These are phyloP conservation scores for Psylliodes chrysocephalus DNA, from an alignment of 2,888 invertebrate species.

Conservation along the genomic window DNA sequence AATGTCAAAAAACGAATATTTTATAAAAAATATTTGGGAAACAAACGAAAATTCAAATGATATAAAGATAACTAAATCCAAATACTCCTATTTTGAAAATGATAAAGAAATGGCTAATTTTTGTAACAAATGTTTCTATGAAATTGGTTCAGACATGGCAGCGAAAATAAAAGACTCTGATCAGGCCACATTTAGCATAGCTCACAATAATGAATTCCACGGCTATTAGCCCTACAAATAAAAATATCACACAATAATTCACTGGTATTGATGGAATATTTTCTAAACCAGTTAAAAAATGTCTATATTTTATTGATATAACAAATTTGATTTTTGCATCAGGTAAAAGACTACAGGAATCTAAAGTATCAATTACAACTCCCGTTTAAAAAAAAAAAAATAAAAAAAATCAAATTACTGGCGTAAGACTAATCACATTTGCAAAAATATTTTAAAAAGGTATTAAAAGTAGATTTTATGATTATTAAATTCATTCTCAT, in stretches of 20 bases:
- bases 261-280: neutral
- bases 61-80: neutral
- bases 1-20: constrained; percentile 1
- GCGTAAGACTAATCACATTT: too few species aligned
- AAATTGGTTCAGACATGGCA: neutral
- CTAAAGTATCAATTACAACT: too few species aligned
- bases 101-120: neutral
- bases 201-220: neutral
- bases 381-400: too few species aligned
- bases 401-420: too few species aligned
- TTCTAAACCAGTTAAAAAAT: neutral
- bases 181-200: neutral
- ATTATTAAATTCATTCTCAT: too few species aligned
- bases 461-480: too few species aligned
- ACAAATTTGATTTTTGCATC: too few species aligned
- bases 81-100: neutral
- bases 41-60: neutral
- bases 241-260: neutral
- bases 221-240: neutral
- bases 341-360: too few species aligned
- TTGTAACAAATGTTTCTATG: neutral
- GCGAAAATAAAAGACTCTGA: neutral
- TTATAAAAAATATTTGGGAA: neutral
- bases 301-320: neutral
- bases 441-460: too few species aligned